Evolutionary conservation across 2,888 invertebrate species (phyloP).

Genomic region (Odontothrips loti): DNA sequence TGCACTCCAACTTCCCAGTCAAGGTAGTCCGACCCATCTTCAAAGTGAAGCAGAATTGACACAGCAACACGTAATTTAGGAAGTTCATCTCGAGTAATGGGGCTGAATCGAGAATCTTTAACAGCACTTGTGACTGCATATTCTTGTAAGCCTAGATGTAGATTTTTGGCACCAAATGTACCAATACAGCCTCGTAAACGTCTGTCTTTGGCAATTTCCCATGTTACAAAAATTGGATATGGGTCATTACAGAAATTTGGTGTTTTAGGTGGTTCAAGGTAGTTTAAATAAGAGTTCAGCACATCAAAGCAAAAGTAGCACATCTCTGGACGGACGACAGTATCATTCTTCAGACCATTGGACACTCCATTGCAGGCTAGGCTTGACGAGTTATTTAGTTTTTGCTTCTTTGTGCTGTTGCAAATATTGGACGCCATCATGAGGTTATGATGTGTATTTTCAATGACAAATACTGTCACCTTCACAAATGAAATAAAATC

Average conservation of each 20-base stretch:
- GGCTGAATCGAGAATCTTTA: constrained; percentile 94
- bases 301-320: constrained; percentile 99
- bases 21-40: constrained; percentile 88
- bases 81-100: constrained; percentile 90
- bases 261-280: constrained; percentile 83
- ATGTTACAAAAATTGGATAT: constrained; percentile 97
- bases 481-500: background rate
- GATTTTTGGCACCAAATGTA: constrained; percentile 94
- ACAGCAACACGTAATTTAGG: constrained; percentile 90
- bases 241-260: constrained; percentile 93
- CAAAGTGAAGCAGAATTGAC: constrained; percentile 93
- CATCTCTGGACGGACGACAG: constrained; percentile 90
- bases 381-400: constrained; percentile 66
- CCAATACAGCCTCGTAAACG: constrained; percentile 97
- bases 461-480: background rate
- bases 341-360: constrained; percentile 51
- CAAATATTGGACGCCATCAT: constrained; percentile 84
- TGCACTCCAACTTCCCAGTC: constrained; percentile 98
- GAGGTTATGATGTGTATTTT: background rate
- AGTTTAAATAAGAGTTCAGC: constrained; percentile 88
- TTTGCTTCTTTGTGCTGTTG: constrained; percentile 88
- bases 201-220: constrained; percentile 96
- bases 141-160: constrained; percentile 90
- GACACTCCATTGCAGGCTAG: constrained; percentile 55
- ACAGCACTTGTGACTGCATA: constrained; percentile 97